Percentiles rank a stretch among this genome's conserved stretches.
Conservation (phyloP, 2,888 invertebrate genomes). For the Eurois occulta region DNA sequence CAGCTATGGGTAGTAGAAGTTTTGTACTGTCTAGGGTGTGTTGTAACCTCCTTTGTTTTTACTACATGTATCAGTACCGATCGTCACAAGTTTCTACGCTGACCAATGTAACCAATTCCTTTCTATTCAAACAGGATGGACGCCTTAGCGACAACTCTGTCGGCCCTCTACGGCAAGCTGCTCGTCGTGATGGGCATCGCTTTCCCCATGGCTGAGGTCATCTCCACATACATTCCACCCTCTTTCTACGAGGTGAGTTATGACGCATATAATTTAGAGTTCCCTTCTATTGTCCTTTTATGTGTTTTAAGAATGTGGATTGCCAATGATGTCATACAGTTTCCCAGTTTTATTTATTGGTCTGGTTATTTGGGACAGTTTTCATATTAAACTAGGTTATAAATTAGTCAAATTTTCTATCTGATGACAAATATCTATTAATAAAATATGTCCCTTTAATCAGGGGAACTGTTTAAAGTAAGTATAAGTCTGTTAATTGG, state of each 20-base stretch:
- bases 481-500: neutral
- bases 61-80: neutral
- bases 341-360: neutral
- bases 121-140: slow-evolving; percentile 91
- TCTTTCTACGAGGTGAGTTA: slow-evolving; percentile 96
- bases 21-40: neutral
- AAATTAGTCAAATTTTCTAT: neutral
- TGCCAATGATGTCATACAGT: slow-evolving; percentile 14
- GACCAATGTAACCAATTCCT: neutral
- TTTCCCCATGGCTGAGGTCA: slow-evolving; percentile 98
- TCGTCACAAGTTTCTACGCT: neutral
- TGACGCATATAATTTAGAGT: slow-evolving; percentile 30
- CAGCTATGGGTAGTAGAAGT: neutral
- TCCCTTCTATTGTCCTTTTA: slow-evolving; percentile 41
- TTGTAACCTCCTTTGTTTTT: neutral
- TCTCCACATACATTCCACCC: slow-evolving; percentile 97
- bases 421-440: neutral
- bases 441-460: neutral
- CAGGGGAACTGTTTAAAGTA: neutral
- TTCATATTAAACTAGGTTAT: neutral
- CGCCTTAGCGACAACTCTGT: slow-evolving; percentile 96
- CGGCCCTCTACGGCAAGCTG: slow-evolving; percentile 98
- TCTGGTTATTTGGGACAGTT: slow-evolving; percentile 2
- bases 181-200: slow-evolving; percentile 98
- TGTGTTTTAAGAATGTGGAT: slow-evolving; percentile 34